Percentiles rank a stretch among this genome's conserved stretches.
Conservation (phyloP, 2,797 vertebrate genomes). For the Coracias cyanogaster region DNA sequence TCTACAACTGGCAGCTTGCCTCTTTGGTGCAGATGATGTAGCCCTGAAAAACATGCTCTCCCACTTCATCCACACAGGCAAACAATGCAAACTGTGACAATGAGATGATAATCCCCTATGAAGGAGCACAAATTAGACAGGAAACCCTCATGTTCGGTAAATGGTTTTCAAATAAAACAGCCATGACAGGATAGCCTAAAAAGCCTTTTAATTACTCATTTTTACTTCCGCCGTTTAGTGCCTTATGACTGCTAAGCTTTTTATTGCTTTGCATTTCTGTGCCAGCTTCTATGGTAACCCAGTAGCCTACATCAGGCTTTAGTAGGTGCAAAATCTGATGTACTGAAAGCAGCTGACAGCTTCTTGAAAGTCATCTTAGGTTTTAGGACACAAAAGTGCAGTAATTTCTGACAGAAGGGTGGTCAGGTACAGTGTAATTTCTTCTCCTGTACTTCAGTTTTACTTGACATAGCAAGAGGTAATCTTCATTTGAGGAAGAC, state of each 20-base stretch:
- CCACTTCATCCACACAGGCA: neutral
- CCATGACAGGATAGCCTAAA: neutral
- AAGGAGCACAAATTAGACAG: constrained; percentile 2
- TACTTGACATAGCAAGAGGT: neutral
- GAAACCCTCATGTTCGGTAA: constrained; percentile 1
- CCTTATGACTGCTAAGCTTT: neutral
- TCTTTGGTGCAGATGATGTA: neutral
- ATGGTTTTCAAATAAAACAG: constrained; percentile 2
- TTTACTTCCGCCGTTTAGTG: neutral
- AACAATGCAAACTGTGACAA: neutral
- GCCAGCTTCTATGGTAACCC: neutral
- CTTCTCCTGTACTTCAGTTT: neutral
- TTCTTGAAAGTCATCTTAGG: neutral
- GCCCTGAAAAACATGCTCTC: neutral
- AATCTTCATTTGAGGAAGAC: neutral
- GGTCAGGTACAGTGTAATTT: neutral
- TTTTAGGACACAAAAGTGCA: neutral
- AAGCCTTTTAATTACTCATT: neutral
- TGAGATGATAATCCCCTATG: neutral
- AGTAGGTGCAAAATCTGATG: neutral
- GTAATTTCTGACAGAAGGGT: neutral
- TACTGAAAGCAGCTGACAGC: neutral
- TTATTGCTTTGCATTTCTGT: constrained; percentile 4
- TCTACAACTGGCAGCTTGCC: neutral
- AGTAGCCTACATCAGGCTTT: neutral